Base-by-base conservation (phyloP, 92 coral and sea anemone genomes). In the Pocillopora meandrina region DNA sequence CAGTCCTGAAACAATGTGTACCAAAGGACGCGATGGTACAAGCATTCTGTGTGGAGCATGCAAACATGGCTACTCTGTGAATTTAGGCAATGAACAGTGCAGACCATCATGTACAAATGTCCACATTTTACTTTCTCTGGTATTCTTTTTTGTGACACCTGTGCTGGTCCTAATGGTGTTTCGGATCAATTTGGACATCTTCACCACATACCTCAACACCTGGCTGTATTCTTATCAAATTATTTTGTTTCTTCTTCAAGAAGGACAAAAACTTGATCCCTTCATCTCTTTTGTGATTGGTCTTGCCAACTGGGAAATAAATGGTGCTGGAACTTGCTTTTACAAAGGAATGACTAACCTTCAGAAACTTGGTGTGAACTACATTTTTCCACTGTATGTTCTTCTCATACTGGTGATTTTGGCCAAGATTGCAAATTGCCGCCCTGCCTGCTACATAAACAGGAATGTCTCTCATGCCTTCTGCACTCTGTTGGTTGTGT, bases 161-260 rank as follows among this genome's bases (percentile, higher is more conserved):
- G 33, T 94, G 13, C 52, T 77, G 14, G 96, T 94, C 56, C 83
- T 96, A 73, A 31, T 86, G 9, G 86, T 96, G 56, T 83, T 94
- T 66, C 93, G 93, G 66, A 86, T 94, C 57, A 89, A 94, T 68
- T 52, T 94, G 35, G 96, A 96, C 63, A 90, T 92, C 60, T 94
- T 96, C 77, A 90, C 98, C 60, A 81, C 94, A 56, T 95, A 93
- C 62, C 76, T 96, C 16, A 92, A 87, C 83, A 87, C 98, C 16
- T 96, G 98, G 98, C 86, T 96, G 17, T 96, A 92, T 68, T 94
- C 93, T 23, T 96, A 94, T 65, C 98, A 96, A 63, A 89, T 92
- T 34, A 87, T 94, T 13, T 64, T 84, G 18, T 87, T 87, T 58
- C 80, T 96, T 57, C 85, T 87, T 15, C 84, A 88, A 76, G 84